A percentile compares a stretch with the other conserved stretches of the same genome.
Evolutionary conservation across 2,113 vertebrate genomes (phyloP).

Genomic region (Beaufortia kweichowensis): DNA sequence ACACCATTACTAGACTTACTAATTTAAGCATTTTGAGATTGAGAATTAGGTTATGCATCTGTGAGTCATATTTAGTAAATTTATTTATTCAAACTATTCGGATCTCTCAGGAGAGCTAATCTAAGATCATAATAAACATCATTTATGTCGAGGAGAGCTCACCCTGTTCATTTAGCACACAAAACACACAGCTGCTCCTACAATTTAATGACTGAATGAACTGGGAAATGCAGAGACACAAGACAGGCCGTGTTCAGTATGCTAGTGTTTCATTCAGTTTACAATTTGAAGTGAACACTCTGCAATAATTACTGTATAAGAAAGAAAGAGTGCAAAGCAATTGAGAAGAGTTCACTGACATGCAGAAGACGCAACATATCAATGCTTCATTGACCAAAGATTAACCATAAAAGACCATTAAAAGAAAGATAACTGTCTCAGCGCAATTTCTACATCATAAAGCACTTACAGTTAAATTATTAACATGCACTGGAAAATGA

Average conservation of each 20-base stretch:
- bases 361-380: not conserved
- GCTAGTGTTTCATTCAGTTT: too few relatives aligned
- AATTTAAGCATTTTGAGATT: not conserved
- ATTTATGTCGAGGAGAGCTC: constrained; percentile 43
- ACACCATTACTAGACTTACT: too few relatives aligned
- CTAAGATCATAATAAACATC: constrained; percentile 42
- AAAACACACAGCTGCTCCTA: too few relatives aligned
- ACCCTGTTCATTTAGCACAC: too few relatives aligned
- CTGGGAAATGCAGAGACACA: too few relatives aligned
- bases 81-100: not conserved
- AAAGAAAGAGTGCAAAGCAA: too few relatives aligned
- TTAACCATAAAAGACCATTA: constrained; percentile 21
- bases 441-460: not conserved
- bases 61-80: not conserved
- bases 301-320: too few relatives aligned
- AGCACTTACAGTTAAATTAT: not conserved
- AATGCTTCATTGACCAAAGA: not conserved
- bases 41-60: not conserved
- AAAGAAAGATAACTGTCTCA: not conserved
- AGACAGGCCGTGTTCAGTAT: too few relatives aligned
- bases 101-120: constrained; percentile 37
- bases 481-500: not conserved
- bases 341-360: not conserved
- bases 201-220: too few relatives aligned
- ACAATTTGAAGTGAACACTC: too few relatives aligned